Percentiles rank a stretch among this genome's conserved stretches.
Evolutionary conservation across 1,140 invertebrate species (phyloP).

Genomic region (Bombus impatiens): DNA sequence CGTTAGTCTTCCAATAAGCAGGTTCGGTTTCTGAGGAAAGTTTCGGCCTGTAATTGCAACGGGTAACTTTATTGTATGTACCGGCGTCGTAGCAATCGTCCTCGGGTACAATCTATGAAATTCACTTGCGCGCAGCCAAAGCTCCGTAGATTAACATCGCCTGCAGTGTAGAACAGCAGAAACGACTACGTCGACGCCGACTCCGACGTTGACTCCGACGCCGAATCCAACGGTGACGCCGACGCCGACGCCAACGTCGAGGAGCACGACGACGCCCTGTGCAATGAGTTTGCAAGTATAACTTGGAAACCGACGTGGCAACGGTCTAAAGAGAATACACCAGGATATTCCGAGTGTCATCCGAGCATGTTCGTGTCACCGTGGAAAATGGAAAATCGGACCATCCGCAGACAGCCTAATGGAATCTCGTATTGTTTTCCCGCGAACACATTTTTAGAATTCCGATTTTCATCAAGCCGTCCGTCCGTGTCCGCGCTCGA

Average conservation of each 20-base stretch:
- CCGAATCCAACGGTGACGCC: not conserved
- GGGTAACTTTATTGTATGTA: conserved; percentile 57
- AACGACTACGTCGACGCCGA: conserved; percentile 8
- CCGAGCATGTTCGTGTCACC: conserved; percentile 28
- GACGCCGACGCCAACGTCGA: not conserved
- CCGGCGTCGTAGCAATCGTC: conserved; percentile 43
- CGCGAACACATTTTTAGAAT: too few relatives aligned
- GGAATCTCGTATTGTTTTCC: conserved; percentile 1
- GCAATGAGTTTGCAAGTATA: conserved; percentile 64
- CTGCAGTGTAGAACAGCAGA: conserved; percentile 32
- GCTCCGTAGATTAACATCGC: conserved; percentile 55
- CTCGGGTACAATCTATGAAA: conserved; percentile 57
- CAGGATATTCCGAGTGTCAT: conserved; percentile 48
- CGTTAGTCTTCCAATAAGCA: conserved; percentile 63
- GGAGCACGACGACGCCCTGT: conserved; percentile 1
- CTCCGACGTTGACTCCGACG: not conserved
- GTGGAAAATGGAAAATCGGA: conserved; percentile 39
- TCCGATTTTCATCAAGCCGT: not conserved
- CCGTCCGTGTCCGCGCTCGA: not conserved
- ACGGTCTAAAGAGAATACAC: conserved; percentile 51
- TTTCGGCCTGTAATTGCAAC: conserved; percentile 58
- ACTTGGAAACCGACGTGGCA: conserved; percentile 56
- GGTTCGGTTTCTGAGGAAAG: conserved; percentile 59
- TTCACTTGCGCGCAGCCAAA: conserved; percentile 45
- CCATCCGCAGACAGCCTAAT: not conserved